Base-by-base conservation (phyloP, 2,113 vertebrate genomes). In the Chaenogobius annularis region DNA sequence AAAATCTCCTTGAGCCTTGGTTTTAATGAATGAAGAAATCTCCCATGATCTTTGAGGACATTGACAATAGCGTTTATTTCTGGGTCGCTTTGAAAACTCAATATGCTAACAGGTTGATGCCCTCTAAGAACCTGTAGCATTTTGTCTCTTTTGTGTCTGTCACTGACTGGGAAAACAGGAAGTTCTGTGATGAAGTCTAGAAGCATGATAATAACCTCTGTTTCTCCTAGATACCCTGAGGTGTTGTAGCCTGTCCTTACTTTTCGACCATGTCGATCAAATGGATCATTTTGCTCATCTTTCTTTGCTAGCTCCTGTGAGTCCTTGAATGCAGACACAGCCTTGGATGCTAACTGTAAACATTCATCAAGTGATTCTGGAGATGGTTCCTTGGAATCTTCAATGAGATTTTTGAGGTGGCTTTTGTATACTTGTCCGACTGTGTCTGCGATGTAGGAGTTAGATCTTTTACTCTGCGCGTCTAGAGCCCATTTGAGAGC, bases 361-460 rank as follows among this genome's bases (percentile, higher is more conserved):
- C 63, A 84, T 66, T 71, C 66, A 19, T 77, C 68, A 43, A 31
- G 68, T 9, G 10, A 35, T 66, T 86, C 70, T 23, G 84, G 66
- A 44, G 67, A 82, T 17, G 75, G 0, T 43, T 61, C 7, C 11
- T 75, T 12, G 26, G 0, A 3, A 50, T 50, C 0, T 46, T 79
- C 5, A 10, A 72, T 78, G 70, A 71, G 56, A 23, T 77, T 72
- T 79, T 83, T 85, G 0, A 88, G 7, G 1, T 83, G 3, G 37
- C 15, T 75, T 61, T 86, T 88, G 1, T 84, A 74, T 19, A 86
- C 73, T 56, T 86, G 84, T 63, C 83, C 84, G n/a, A 88, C 50
- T 46, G 84, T 88, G 66, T 88, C 83, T 43, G 84, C 79, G 50
- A 81, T 86, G 69, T 83, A 88, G 26, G 82, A 88, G 68, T 84